phyloP scores from a whole-genome alignment of 2,888 invertebrate genomes.

The Elgonia sp. region DNA sequence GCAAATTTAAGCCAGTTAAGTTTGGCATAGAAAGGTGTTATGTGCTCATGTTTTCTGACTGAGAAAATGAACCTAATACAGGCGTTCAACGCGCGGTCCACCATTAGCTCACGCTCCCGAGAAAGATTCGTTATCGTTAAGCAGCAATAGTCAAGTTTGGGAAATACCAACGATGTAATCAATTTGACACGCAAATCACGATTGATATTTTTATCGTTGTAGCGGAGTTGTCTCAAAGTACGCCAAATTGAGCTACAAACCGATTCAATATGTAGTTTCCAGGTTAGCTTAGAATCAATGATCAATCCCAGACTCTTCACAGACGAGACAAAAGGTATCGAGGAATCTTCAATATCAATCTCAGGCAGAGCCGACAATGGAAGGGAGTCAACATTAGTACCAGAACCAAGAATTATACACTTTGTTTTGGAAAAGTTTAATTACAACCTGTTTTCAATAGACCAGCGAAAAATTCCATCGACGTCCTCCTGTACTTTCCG shows the following conservation, averaged over 20 bases:
- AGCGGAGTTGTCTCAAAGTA: not conserved
- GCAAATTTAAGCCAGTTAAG: not conserved
- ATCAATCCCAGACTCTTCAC: not conserved
- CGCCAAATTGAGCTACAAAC: not conserved
- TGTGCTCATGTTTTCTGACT: not conserved
- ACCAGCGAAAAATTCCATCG: not conserved
- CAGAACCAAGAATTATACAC: not conserved
- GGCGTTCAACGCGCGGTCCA: not conserved
- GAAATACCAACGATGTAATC: not conserved
- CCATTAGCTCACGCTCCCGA: not conserved
- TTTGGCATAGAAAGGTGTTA: not conserved
- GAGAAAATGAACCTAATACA: not conserved
- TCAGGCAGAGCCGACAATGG: not conserved
- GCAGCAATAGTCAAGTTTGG: not conserved
- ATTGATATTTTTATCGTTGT: not conserved
- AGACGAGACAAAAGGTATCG: not conserved
- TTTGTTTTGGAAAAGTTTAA: not conserved
- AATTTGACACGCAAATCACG: not conserved
- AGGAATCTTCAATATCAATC: not conserved
- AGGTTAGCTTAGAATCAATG: not conserved
- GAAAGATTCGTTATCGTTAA: not conserved
- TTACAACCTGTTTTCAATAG: not conserved
- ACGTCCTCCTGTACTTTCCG: not conserved
- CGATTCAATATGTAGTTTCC: not conserved
- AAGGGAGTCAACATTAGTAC: not conserved